Evolutionary conservation across 2,888 invertebrate genomes (phyloP), one percentile per base, ranked within the genome.

Genomic region (Ophonus ardosiacus): DNA sequence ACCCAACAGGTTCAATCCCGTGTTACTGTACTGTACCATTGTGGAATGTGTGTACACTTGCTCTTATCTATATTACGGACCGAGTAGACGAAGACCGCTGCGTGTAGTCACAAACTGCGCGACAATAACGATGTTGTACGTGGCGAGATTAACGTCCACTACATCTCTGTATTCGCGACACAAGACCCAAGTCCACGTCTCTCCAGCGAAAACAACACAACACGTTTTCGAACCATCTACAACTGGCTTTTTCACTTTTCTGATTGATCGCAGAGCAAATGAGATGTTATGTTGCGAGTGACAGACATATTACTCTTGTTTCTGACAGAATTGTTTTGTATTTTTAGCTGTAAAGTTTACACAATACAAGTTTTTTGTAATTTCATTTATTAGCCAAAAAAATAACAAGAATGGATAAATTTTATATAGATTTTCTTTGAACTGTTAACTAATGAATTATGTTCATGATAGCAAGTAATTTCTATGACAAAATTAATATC

Each of bases 51-150:
- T 81, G 81, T 80, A 80, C 80, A 40, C 59, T 6, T 13, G 59
- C n/a, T 40, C 81, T 81, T 81, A 81, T 81, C 81, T 81, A 81
- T 81, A 81, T 68, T 81, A 81, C 68, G 56, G 56, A 8, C 68
- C 21, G 43, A n/a, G 71, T 71, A 15, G 38, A 43, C 71, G 56
- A 51, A 21, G 51, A 76, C 76, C 51, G 43, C 76, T 51, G n/a
- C 65, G 15, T 80, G 80, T 80, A 80, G 40, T 61, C 80, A 80
- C 80, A 80, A 80, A 59, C 80, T 59, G 80, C 80, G 61, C 80
- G 80, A 80, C 80, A 80, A 80, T 80, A 59, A 80, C 80, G 80
- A 80, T 61, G 59, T 61, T 59, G 80, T 80, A 61, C 80, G 59
- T 18, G 4, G 15, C 38, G 61, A 61, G 59, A 80, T 80, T 80